Conservation (phyloP, 2,797 vertebrate species). For the Eurystomus glaucurus region DNA sequence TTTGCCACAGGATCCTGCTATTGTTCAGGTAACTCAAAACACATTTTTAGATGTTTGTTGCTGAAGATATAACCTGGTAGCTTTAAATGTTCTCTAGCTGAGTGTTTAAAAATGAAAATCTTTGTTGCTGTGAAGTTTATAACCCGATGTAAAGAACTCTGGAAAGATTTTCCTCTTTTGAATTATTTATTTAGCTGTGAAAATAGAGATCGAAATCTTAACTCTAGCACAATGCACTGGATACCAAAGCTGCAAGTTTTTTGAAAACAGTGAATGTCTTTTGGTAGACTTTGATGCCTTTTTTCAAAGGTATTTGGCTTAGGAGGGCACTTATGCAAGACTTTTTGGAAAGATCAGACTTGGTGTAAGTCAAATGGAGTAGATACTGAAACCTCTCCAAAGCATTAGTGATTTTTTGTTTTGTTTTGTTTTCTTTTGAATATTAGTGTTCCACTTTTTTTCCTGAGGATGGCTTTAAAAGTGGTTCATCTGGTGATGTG, state of each 20-base stretch:
- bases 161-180: neutral
- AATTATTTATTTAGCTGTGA: neutral
- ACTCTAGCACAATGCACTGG: neutral
- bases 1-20: slow-evolving; percentile 97
- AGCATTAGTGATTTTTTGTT: neutral
- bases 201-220: neutral
- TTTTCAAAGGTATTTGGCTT: neutral
- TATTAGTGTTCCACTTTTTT: neutral
- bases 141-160: neutral
- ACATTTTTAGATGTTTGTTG: neutral
- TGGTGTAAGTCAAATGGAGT: neutral
- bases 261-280: neutral
- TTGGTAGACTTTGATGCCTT: neutral
- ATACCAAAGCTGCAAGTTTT: neutral
- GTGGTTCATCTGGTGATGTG: neutral
- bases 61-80: neutral
- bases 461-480: neutral
- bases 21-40: slow-evolving; percentile 90
- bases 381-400: neutral
- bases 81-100: neutral
- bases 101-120: neutral
- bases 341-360: neutral
- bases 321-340: accelerated
- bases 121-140: neutral
- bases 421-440: neutral